phyloP scores from a whole-genome alignment of 2,797 vertebrate species.

The Premnoplex brunnescens region DNA sequence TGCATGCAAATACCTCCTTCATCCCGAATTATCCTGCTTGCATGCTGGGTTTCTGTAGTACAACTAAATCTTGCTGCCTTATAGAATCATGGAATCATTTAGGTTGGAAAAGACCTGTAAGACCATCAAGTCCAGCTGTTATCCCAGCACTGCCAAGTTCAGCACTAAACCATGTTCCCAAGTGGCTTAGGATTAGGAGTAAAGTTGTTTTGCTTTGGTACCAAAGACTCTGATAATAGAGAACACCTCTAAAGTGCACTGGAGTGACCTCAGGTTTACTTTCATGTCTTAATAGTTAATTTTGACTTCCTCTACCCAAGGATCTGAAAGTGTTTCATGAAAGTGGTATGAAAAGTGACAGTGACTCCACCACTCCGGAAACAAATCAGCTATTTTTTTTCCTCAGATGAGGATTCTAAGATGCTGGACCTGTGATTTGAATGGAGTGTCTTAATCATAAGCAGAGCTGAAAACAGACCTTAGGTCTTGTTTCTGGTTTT shows the following conservation, averaged over 20 bases:
- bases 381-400: background rate
- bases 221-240: background rate
- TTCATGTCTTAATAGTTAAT: background rate
- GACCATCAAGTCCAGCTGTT: accelerated
- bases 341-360: background rate
- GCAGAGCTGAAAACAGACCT: background rate
- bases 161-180: background rate
- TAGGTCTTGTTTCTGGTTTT: background rate
- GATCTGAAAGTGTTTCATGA: background rate
- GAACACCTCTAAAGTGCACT: background rate
- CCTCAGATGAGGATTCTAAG: background rate
- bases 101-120: background rate
- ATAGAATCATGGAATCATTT: background rate
- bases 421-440: background rate
- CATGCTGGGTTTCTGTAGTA: background rate
- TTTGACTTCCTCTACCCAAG: background rate
- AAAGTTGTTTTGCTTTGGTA: background rate
- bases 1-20: background rate
- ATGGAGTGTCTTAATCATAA: background rate
- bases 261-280: background rate
- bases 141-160: background rate
- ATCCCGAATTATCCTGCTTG: background rate
- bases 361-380: background rate
- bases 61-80: background rate
- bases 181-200: background rate